Conservation (phyloP, 2,113 vertebrate species). For the Dipodomys spectabilis region DNA sequence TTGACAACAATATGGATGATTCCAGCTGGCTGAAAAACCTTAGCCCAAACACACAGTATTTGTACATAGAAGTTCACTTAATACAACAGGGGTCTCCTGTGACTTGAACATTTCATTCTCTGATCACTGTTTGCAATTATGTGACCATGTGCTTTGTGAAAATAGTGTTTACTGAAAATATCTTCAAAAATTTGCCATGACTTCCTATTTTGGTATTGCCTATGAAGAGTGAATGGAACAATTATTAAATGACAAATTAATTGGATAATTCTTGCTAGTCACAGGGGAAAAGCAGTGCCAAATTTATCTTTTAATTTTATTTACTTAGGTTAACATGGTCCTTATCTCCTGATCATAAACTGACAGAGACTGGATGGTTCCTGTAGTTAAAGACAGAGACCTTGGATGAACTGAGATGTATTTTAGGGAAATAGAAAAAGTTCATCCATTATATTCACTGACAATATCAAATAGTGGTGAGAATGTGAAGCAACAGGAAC, state of each 20-base stretch:
- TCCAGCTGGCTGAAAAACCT: conserved; percentile 7
- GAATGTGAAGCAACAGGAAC: background rate
- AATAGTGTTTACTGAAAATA: conserved; percentile 14
- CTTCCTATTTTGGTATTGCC: conserved; percentile 48
- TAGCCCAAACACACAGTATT: background rate
- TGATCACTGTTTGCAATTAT: background rate
- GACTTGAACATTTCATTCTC: conserved; percentile 20
- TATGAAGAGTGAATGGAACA: background rate
- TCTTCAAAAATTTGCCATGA: background rate
- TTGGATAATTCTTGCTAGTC: conserved; percentile 37
- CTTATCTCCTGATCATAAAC: conserved; percentile 29
- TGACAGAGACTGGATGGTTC: background rate
- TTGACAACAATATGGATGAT: conserved; percentile 53
- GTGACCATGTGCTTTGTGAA: background rate
- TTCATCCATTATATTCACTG: background rate
- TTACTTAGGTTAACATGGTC: background rate
- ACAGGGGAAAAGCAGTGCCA: background rate
- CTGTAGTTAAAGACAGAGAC: conserved; percentile 18
- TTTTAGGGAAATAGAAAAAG: conserved; percentile 43
- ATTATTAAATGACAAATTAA: background rate
- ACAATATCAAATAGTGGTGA: background rate
- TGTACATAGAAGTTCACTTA: background rate
- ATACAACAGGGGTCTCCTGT: conserved; percentile 14
- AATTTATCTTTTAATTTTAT: conserved; percentile 48
- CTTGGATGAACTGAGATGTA: background rate